A percentile compares a stretch with the other conserved stretches of the same genome.
phyloP scores from a whole-genome alignment of 1,140 invertebrate genomes.

The Camponotus floridanus region DNA sequence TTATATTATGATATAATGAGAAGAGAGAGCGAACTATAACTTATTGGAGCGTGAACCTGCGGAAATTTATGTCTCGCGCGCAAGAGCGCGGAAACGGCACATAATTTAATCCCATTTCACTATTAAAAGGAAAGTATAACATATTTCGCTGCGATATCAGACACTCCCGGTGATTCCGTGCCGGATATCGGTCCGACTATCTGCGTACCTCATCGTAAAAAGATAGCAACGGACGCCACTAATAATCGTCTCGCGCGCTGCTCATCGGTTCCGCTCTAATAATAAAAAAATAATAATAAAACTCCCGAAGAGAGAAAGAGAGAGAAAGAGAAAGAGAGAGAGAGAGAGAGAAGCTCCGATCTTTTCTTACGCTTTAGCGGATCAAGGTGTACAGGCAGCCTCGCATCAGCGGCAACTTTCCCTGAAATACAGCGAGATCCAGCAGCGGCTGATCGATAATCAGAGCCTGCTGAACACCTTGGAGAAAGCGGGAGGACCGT shows the following conservation, averaged over 20 bases:
- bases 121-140: constrained; percentile 48
- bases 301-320: neutral
- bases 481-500: constrained; percentile 88
- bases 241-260: constrained; percentile 45
- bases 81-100: constrained; percentile 30
- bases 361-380: constrained; percentile 67
- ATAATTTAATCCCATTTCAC: constrained; percentile 50
- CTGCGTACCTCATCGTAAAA: constrained; percentile 28
- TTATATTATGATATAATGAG: constrained; percentile 24
- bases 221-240: constrained; percentile 22
- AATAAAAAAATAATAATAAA: constrained; percentile 63
- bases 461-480: constrained; percentile 95
- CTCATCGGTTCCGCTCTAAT: constrained; percentile 60
- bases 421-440: constrained; percentile 92
- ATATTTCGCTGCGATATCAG: constrained; percentile 53
- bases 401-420: constrained; percentile 96
- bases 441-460: constrained; percentile 96
- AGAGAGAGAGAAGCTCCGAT: constrained; percentile 33
- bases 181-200: constrained; percentile 45
- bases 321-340: neutral
- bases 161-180: constrained; percentile 19
- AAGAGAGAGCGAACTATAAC: constrained; percentile 20
- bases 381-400: constrained; percentile 90
- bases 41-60: constrained; percentile 52
- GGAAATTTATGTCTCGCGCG: neutral